Conservation (phyloP, 2,797 vertebrate species). For the Mus caroli region DNA sequence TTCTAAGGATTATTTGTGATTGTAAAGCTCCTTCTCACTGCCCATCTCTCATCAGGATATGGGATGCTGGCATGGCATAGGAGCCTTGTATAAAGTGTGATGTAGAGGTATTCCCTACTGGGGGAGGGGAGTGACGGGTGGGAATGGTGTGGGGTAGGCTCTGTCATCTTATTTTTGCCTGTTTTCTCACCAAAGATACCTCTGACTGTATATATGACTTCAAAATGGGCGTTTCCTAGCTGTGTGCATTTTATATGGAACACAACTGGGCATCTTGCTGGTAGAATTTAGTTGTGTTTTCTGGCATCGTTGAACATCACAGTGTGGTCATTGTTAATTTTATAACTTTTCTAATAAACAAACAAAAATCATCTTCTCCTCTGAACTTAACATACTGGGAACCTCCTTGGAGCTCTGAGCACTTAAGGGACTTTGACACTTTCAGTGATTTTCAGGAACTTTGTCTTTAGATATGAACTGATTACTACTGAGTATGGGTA, state of each 20-base stretch:
- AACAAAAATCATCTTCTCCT: not conserved
- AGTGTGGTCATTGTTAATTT: not conserved
- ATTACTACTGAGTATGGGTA: rapidly evolving
- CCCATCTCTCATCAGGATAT: not conserved
- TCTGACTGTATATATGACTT: not conserved
- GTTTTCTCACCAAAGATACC: not conserved
- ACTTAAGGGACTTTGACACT: not conserved
- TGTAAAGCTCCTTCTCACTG: not conserved
- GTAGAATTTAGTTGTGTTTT: not conserved
- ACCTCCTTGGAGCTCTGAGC: not conserved
- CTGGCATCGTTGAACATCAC: not conserved
- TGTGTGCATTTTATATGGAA: not conserved
- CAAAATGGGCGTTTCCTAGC: not conserved
- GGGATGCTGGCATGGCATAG: not conserved
- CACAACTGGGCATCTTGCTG: not conserved
- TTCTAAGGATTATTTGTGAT: constrained; percentile 36
- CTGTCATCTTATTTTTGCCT: no score
- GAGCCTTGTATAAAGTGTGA: not conserved
- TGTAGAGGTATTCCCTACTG: not conserved
- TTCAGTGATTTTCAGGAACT: rapidly evolving
- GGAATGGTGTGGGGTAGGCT: no score
- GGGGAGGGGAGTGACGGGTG: rapidly evolving
- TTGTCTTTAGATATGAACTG: not conserved
- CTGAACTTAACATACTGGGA: not conserved
- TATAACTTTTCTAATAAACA: not conserved